These are phyloP conservation scores for Eupeodes latifasciatus DNA, from an alignment of 2,888 invertebrate genomes.

Conservation along the genomic window DNA sequence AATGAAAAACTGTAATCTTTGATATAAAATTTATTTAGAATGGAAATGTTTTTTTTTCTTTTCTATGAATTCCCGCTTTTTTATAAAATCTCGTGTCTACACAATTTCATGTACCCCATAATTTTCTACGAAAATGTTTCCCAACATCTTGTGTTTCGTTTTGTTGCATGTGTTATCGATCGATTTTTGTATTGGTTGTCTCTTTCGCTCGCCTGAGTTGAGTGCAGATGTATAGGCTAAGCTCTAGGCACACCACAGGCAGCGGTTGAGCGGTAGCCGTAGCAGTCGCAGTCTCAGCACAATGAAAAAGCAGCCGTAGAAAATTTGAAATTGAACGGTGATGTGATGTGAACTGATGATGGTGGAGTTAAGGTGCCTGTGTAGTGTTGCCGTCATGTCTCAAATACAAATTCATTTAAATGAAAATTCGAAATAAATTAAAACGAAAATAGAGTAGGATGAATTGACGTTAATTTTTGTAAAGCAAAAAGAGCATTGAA, in stretches of 20 bases:
- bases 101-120: conserved; percentile 63
- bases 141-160: conserved; percentile 74
- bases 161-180: conserved; percentile 73
- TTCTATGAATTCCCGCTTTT: conserved; percentile 70
- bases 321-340: conserved; percentile 43
- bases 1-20: background rate
- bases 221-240: conserved; percentile 9
- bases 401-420: background rate
- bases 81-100: conserved; percentile 51
- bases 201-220: conserved; percentile 40
- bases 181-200: conserved; percentile 59
- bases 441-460: background rate
- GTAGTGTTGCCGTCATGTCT: conserved; percentile 1
- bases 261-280: no score
- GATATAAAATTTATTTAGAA: conserved; percentile 9
- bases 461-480: no score
- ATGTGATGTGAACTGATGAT: background rate
- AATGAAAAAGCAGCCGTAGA: conserved; percentile 67
- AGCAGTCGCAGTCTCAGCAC: conserved; percentile 22
- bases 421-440: background rate
- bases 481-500: no score
- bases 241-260: background rate
- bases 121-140: conserved; percentile 70
- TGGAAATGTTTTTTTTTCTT: conserved; percentile 43
- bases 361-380: conserved; percentile 4